Conservation (phyloP, 2,113 vertebrate species). For the Leptobrachium ailaonicum region DNA sequence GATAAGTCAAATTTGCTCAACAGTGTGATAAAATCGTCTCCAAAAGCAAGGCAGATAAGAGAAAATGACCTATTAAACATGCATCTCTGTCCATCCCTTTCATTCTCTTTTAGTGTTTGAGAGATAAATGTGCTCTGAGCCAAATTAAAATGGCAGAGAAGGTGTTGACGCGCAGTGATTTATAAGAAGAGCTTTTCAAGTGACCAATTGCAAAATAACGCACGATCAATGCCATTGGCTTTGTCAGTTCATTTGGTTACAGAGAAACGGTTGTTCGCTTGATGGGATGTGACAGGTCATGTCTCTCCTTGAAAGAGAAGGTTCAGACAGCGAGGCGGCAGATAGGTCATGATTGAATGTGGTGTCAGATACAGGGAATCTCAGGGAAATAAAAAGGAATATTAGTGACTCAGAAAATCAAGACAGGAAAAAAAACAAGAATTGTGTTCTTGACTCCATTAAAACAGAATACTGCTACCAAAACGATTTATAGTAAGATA, state of each 20-base stretch:
- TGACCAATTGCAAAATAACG: conserved; percentile 3
- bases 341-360: conserved; percentile 24
- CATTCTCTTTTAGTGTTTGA: neutral
- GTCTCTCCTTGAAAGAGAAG: conserved; percentile 34
- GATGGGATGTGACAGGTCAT: conserved; percentile 34
- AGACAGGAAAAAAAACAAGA: neutral
- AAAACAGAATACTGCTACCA: neutral
- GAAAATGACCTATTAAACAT: neutral
- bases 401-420: conserved; percentile 14
- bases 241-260: conserved; percentile 36
- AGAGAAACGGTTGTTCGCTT: conserved; percentile 21
- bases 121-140: neutral
- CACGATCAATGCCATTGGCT: conserved; percentile 20
- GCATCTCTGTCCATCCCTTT: neutral
- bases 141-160: conserved; percentile 4
- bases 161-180: neutral
- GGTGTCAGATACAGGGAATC: conserved; percentile 19
- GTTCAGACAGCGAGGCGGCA: conserved; percentile 18
- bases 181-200: conserved; percentile 8
- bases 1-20: too few relatives aligned
- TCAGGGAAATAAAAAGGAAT: conserved; percentile 21
- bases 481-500: too few relatives aligned
- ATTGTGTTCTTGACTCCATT: neutral
- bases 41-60: too few relatives aligned
- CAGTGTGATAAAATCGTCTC: too few relatives aligned